Base-by-base conservation (phyloP, 1,140 invertebrate species). In the Cydia strobilella region DNA sequence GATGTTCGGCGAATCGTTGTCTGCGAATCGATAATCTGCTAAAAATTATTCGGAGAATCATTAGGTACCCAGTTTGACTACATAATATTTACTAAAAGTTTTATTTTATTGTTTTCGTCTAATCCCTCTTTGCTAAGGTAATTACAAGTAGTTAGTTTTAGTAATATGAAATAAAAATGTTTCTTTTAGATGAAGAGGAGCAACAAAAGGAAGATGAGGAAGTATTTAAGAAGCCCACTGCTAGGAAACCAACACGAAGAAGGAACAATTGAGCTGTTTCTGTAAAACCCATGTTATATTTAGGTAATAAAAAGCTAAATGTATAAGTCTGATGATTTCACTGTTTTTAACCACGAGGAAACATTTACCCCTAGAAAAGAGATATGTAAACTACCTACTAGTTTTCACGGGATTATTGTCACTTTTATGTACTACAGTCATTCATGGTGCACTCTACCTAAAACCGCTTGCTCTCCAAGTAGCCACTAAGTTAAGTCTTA, bases 201-300 rank as follows among this genome's bases (percentile, higher is more conserved):
- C 83, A 87, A 69, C 84, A 87, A 72, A 86, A 87, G 76, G 74
- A 85, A 18, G 86, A 89, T 6, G 80, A 81, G 25, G 85, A 90
- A 45, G 87, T 92, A 6, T 92, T 92, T 74, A 92, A 92, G 77
- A 92, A 92, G 85, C 90, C 90, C 9, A 65, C 83, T 0, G 73
- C 80, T n/a, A 83, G 86, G 75, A 92, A 87, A 84, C 81, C 82
- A 13, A 86, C 83, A 3, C 82, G 89, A 13, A 88, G 79, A 82
- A 84, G 84, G 83, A 89, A 87, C 48, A 62, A 63, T 42, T 74
- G 27, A 62, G 12, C 25, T 20, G 10, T 27, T 39, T 18, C 12
- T 62, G 15, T 35, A 62, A 74, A 35, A 73, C 4, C 7, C 45
- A 39, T 20, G 20, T 66, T 66, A 66, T 31, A 18, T 15, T 74